Evolutionary conservation across 2,113 vertebrate genomes (phyloP).

Genomic region (Eptesicus fuscus): DNA sequence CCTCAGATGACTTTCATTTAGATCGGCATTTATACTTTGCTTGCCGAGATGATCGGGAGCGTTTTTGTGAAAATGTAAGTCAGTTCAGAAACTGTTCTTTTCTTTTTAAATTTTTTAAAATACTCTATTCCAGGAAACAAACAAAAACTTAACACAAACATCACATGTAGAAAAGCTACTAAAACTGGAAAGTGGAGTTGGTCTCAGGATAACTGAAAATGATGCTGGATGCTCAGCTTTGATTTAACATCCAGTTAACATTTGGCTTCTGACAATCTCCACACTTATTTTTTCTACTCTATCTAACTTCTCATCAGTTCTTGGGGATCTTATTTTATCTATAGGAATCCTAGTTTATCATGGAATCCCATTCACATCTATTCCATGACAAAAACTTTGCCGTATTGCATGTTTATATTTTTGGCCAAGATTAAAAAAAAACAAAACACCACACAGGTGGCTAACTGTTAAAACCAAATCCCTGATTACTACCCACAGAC

Average conservation of each 20-base stretch:
- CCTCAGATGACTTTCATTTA: constrained; percentile 95
- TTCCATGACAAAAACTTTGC: not conserved
- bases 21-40: constrained; percentile 96
- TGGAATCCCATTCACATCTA: not conserved
- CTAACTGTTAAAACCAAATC: constrained; percentile 19
- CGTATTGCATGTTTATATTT: not conserved
- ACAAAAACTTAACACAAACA: not conserved
- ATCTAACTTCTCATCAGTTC: constrained; percentile 19
- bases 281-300: not conserved
- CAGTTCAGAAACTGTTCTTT: not conserved
- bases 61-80: constrained; percentile 96
- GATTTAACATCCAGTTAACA: not conserved
- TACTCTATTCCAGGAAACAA: not conserved
- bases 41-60: constrained; percentile 94
- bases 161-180: not conserved
- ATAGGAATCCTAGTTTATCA: not conserved
- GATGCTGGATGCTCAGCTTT: not conserved
- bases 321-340: not conserved
- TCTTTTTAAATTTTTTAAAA: not conserved
- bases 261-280: not conserved
- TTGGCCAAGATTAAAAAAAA: not conserved
- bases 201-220: not conserved
- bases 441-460: not conserved
- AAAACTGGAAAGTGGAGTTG: not conserved
- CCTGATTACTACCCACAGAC: not conserved